phyloP scores from a whole-genome alignment of 1,140 invertebrate genomes.

The Episyrphus balteatus region DNA sequence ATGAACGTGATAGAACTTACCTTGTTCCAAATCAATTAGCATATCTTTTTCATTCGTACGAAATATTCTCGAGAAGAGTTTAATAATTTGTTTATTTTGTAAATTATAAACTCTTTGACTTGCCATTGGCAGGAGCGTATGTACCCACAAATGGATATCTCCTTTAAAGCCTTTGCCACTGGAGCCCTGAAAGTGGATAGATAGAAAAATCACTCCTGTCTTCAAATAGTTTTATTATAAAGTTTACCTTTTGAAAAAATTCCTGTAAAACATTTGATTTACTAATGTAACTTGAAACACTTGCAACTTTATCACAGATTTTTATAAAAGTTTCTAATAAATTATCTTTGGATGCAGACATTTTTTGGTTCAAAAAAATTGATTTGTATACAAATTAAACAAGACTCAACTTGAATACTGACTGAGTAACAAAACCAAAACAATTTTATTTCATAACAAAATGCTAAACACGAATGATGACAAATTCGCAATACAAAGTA shows the following conservation, averaged over 20 bases:
- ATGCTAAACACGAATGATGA: too few relatives aligned
- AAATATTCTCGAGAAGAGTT: constrained; percentile 77
- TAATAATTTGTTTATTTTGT: constrained; percentile 83
- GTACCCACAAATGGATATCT: constrained; percentile 71
- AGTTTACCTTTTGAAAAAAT: constrained; percentile 37
- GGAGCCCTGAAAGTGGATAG: constrained; percentile 47
- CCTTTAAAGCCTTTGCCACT: constrained; percentile 60
- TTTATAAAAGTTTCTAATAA: constrained; percentile 66
- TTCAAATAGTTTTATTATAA: constrained; percentile 3
- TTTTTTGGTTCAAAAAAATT: background rate
- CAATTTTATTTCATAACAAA: too few relatives aligned
- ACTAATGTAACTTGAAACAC: constrained; percentile 63
- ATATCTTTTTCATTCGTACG: constrained; percentile 62
- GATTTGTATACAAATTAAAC: too few relatives aligned
- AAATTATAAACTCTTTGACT: constrained; percentile 81
- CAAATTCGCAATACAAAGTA: too few relatives aligned
- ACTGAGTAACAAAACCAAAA: too few relatives aligned
- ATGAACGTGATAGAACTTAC: constrained; percentile 5
- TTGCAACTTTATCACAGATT: constrained; percentile 65
- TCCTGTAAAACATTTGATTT: constrained; percentile 68
- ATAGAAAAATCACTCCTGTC: background rate
- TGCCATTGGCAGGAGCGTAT: constrained; percentile 70
- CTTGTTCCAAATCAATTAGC: constrained; percentile 71
- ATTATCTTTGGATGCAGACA: constrained; percentile 46
- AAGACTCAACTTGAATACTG: too few relatives aligned